A percentile compares a stretch with the other conserved stretches of the same genome.
Evolutionary conservation across 2,888 invertebrate species (phyloP).

Genomic region (Heliconius charithonia): DNA sequence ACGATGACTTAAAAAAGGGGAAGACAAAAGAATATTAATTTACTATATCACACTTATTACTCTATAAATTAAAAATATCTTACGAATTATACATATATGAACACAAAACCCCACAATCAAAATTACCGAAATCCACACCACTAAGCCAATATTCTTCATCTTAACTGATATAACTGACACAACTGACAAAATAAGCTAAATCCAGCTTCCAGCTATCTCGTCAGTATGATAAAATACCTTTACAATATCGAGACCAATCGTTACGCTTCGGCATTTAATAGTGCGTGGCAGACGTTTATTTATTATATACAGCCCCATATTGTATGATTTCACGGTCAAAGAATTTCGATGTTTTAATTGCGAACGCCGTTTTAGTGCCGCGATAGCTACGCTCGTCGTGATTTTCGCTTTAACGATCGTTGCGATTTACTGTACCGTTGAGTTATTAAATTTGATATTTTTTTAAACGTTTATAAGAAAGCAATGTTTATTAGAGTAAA

Average conservation of each 20-base stretch:
- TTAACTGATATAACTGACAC: neutral
- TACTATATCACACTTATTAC: neutral
- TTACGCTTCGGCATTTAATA: constrained; percentile 30
- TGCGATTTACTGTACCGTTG: constrained; percentile 1
- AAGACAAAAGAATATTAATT: neutral
- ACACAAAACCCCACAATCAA: neutral
- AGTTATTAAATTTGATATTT: neutral
- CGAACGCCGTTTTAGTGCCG: constrained; percentile 29
- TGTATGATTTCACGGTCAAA: constrained; percentile 39
- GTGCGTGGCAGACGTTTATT: constrained; percentile 32
- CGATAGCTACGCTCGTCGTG: neutral
- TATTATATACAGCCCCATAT: constrained; percentile 33
- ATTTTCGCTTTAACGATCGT: constrained; percentile 13
- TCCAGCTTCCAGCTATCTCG: neutral
- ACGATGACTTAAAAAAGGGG: too few relatives aligned
- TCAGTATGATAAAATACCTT: neutral
- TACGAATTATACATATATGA: neutral
- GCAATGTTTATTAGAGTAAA: neutral
- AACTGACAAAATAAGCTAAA: constrained; percentile 16
- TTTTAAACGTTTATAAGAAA: neutral
- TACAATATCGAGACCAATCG: neutral
- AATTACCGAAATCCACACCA: neutral
- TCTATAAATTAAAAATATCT: too few relatives aligned
- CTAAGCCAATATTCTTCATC: neutral
- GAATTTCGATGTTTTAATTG: constrained; percentile 39